Evolutionary conservation across 1,140 invertebrate genomes (phyloP).

Genomic region (Atta colombica): DNA sequence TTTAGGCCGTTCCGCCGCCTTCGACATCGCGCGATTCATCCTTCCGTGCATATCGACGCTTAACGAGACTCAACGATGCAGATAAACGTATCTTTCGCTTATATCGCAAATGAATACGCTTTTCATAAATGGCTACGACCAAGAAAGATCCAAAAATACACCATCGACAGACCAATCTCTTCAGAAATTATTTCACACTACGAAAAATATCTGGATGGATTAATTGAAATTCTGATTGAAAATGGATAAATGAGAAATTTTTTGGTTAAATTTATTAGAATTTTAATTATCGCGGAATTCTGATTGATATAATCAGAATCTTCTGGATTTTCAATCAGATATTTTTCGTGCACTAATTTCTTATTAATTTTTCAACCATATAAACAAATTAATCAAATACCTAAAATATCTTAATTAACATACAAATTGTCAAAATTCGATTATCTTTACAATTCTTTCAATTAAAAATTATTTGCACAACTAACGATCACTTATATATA

Average conservation of each 20-base stretch:
- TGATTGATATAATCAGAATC: too few species aligned
- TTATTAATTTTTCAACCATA: background rate
- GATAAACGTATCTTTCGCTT: background rate
- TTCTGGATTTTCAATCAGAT: too few species aligned
- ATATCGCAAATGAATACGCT: background rate
- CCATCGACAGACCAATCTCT: background rate
- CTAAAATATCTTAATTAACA: background rate
- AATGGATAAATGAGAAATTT: too few species aligned
- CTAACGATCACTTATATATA: background rate
- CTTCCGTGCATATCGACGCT: background rate
- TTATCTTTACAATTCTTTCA: background rate
- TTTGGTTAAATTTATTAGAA: too few species aligned
- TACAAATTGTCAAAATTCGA: background rate
- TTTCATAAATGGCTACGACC: background rate
- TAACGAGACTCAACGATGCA: conserved; percentile 24
- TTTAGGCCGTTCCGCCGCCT: background rate
- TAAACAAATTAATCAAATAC: background rate
- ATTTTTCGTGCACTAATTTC: background rate
- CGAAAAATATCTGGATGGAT: too few species aligned
- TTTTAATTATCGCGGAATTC: too few species aligned
- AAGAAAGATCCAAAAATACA: background rate
- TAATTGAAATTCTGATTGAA: too few species aligned
- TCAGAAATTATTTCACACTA: background rate
- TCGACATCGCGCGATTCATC: conserved; percentile 19
- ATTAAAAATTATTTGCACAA: background rate